Evolutionary conservation across 1,140 invertebrate species (phyloP).

Genomic region (Drosophila grimshawi): DNA sequence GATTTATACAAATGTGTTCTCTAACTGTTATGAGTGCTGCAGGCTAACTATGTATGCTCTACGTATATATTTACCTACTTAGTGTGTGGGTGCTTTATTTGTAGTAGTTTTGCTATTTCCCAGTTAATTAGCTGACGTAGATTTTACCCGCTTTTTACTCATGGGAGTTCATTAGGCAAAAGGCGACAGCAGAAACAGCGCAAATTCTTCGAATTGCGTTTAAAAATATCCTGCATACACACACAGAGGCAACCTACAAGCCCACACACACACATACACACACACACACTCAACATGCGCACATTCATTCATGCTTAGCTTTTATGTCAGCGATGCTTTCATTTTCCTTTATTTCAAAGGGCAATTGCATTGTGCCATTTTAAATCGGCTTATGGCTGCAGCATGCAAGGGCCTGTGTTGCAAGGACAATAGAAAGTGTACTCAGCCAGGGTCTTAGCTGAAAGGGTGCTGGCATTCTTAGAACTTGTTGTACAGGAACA

Average conservation of each 20-base stretch:
- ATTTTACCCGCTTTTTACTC: conserved; percentile 50
- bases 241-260: conserved; percentile 3
- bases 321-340: conserved; percentile 52
- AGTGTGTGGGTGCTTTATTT: conserved; percentile 7
- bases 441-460: conserved; percentile 36
- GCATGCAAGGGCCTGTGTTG: conserved; percentile 13
- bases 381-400: conserved; percentile 72
- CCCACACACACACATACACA: conserved; percentile 10
- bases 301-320: conserved; percentile 32
- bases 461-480: not conserved
- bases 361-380: conserved; percentile 75
- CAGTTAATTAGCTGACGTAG: conserved; percentile 71
- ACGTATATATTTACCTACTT: not conserved
- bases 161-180: conserved; percentile 64
- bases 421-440: conserved; percentile 66
- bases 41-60: not conserved
- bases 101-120: conserved; percentile 22
- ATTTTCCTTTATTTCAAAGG: conserved; percentile 62
- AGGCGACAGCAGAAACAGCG: conserved; percentile 15
- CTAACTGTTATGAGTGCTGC: conserved; percentile 8
- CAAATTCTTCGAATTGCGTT: conserved; percentile 74
- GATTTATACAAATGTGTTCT: conserved; percentile 54
- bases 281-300: conserved; percentile 4
- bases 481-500: too few relatives aligned
- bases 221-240: conserved; percentile 34